Percentiles rank a stretch among this genome's conserved stretches.
Evolutionary conservation across 2,113 vertebrate genomes (phyloP).

Genomic region (Amia ocellicauda): DNA sequence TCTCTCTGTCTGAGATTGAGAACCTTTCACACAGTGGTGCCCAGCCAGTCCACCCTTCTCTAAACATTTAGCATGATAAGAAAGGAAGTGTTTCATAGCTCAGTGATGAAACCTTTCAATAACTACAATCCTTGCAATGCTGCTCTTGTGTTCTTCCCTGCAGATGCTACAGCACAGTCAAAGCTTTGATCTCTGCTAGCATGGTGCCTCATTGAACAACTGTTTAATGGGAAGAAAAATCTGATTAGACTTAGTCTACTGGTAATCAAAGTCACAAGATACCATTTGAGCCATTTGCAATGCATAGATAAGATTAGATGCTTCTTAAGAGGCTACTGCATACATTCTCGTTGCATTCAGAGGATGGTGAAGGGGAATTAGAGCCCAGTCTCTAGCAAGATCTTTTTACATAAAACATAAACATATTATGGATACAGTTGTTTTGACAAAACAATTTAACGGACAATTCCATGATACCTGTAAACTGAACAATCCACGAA

Average conservation of each 20-base stretch:
- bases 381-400: too few relatives aligned
- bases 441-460: too few relatives aligned
- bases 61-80: conserved; percentile 47
- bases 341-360: too few relatives aligned
- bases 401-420: too few relatives aligned
- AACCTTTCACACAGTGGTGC: too few relatives aligned
- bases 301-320: conserved; percentile 65
- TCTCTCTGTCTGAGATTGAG: too few relatives aligned
- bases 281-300: conserved; percentile 68
- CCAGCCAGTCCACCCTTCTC: too few relatives aligned
- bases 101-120: conserved; percentile 46
- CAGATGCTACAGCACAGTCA: conserved; percentile 60
- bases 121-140: conserved; percentile 68
- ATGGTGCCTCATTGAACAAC: conserved; percentile 58
- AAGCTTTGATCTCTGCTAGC: conserved; percentile 67
- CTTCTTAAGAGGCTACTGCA: conserved; percentile 48
- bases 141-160: conserved; percentile 65
- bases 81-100: conserved; percentile 57
- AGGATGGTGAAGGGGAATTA: too few relatives aligned
- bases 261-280: conserved; percentile 70
- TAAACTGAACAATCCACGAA: too few relatives aligned
- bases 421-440: too few relatives aligned
- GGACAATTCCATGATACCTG: too few relatives aligned
- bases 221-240: conserved; percentile 60
- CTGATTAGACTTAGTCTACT: conserved; percentile 54